phyloP scores from a whole-genome alignment of 2,888 invertebrate genomes.

The Panopea generosa region DNA sequence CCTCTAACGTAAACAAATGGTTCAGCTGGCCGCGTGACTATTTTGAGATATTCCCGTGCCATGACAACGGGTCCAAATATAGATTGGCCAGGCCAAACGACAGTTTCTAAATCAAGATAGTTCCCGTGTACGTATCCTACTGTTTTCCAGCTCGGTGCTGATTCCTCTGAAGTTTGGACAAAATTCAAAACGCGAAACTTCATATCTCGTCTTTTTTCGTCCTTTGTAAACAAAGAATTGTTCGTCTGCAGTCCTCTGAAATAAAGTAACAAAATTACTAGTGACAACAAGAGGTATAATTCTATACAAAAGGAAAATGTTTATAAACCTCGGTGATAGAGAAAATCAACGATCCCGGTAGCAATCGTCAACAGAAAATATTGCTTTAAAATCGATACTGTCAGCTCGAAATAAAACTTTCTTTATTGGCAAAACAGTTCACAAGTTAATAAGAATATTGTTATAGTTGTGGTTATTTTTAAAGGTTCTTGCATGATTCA shows the following conservation, averaged over 20 bases:
- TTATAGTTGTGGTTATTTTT: too few relatives aligned
- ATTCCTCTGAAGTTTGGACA: conserved; percentile 31
- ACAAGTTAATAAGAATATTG: too few relatives aligned
- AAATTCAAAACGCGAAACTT: conserved; percentile 71
- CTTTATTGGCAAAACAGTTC: too few relatives aligned
- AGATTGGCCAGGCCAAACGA: conserved; percentile 95
- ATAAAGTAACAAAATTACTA: conserved; percentile 1
- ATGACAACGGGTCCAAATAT: conserved; percentile 88
- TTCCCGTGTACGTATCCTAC: conserved; percentile 73
- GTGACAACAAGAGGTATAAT: too few relatives aligned
- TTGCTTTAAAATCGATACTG: too few relatives aligned
- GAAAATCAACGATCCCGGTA: too few relatives aligned
- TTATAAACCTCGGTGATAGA: too few relatives aligned
- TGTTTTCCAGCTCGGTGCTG: conserved; percentile 65
- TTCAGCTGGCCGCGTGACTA: conserved; percentile 95
- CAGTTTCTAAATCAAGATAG: conserved; percentile 90
- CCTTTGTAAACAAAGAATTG: conserved; percentile 37
- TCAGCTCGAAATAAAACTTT: too few relatives aligned
- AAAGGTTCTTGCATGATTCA: too few relatives aligned
- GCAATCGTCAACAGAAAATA: too few relatives aligned
- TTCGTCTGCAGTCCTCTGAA: conserved; percentile 36
- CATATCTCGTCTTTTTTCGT: conserved; percentile 35
- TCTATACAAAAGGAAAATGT: too few relatives aligned
- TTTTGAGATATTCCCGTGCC: conserved; percentile 89
- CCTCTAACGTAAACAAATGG: conserved; percentile 95